A percentile compares a stretch with the other conserved stretches of the same genome.
phyloP scores from a whole-genome alignment of 2,113 vertebrate species.

The Actinemys pallida region DNA sequence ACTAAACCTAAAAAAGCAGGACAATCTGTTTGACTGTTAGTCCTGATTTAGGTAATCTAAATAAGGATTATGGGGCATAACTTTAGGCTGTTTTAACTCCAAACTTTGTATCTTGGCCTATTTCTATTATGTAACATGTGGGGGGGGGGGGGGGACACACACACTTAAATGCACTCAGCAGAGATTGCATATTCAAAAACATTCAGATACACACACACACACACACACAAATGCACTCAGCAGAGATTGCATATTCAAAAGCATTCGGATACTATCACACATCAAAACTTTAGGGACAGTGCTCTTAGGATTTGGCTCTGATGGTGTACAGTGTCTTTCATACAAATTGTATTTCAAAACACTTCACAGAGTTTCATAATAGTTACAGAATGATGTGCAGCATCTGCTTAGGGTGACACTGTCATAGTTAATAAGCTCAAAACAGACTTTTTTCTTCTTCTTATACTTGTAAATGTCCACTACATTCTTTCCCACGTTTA shows the following conservation, averaged over 20 bases:
- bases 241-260: background rate
- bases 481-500: background rate
- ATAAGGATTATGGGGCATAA: background rate
- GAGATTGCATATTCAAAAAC: background rate
- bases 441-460: background rate
- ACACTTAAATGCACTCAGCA: background rate
- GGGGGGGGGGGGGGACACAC: no score
- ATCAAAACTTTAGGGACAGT: background rate
- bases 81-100: background rate
- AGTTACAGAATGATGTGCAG: background rate
- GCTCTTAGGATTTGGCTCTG: background rate
- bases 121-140: background rate
- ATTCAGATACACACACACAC: background rate
- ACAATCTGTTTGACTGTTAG: conserved; percentile 26
- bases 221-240: background rate
- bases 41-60: background rate
- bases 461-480: background rate
- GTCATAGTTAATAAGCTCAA: background rate
- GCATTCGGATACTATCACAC: background rate
- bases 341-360: background rate
- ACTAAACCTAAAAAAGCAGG: background rate
- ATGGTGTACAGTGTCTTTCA: background rate
- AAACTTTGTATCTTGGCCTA: background rate
- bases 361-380: background rate
- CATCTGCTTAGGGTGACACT: background rate